Evolutionary conservation across 2,888 invertebrate species (phyloP).

Genomic region (Apodemia duryi): DNA sequence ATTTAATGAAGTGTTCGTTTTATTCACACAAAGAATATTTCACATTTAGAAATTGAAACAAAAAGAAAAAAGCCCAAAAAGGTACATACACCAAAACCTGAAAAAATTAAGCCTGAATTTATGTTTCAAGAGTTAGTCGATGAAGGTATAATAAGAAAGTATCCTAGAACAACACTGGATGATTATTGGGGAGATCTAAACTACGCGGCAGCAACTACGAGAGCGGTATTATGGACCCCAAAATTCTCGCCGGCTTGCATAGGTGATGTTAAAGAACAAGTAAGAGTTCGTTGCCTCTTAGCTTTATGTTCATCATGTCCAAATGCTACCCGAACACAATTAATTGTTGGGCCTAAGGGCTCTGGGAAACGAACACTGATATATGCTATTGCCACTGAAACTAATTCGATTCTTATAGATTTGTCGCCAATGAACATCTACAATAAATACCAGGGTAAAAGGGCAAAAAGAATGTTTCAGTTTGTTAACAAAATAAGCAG

Average conservation of each 20-base stretch:
- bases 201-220: slow-evolving; percentile 77
- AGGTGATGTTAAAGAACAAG: slow-evolving; percentile 80
- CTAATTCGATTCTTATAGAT: slow-evolving; percentile 87
- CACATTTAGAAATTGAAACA: too few relatives aligned
- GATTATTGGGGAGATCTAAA: slow-evolving; percentile 86
- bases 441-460: slow-evolving; percentile 84
- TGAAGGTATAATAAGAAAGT: slow-evolving; percentile 83
- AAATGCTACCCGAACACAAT: slow-evolving; percentile 75
- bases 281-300: slow-evolving; percentile 81
- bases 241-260: slow-evolving; percentile 72
- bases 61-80: slow-evolving; percentile 63
- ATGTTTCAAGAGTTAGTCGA: slow-evolving; percentile 86
- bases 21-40: too few relatives aligned
- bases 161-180: slow-evolving; percentile 77
- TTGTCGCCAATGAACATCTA: slow-evolving; percentile 84
- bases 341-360: slow-evolving; percentile 84
- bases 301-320: slow-evolving; percentile 71
- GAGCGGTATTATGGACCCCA: slow-evolving; percentile 58
- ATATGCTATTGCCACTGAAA: slow-evolving; percentile 86
- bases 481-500: slow-evolving; percentile 83
- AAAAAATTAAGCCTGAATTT: slow-evolving; percentile 79
- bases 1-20: too few relatives aligned
- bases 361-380: slow-evolving; percentile 86
- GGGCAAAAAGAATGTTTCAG: slow-evolving; percentile 82
- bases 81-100: slow-evolving; percentile 80